Evolutionary conservation across 1,140 invertebrate genomes (phyloP).

Genomic region (Apis florea): DNA sequence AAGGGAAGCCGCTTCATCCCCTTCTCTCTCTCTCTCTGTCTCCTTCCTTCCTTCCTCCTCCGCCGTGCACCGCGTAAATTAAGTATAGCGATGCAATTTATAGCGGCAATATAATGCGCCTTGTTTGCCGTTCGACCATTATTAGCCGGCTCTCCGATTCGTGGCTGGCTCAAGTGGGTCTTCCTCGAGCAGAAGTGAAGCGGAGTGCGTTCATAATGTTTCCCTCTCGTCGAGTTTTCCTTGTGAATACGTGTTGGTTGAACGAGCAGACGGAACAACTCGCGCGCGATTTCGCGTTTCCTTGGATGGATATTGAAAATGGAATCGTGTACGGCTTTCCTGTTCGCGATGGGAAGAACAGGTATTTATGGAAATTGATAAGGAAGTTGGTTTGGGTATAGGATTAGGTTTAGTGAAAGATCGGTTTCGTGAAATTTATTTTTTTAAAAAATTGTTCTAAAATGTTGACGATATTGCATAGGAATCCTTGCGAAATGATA

Average conservation of each 20-base stretch:
- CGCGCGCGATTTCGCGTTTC: neutral
- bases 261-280: neutral
- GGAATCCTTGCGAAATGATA: too few relatives aligned
- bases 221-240: slow-evolving; percentile 34
- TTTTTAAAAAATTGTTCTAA: too few relatives aligned
- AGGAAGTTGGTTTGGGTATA: too few relatives aligned
- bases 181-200: slow-evolving; percentile 11
- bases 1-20: slow-evolving; percentile 9
- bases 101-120: slow-evolving; percentile 63
- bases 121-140: slow-evolving; percentile 61
- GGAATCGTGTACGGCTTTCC: neutral
- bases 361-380: neutral
- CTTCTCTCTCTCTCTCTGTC: too few relatives aligned
- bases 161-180: slow-evolving; percentile 16
- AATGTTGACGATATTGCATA: too few relatives aligned
- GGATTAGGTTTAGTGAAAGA: too few relatives aligned
- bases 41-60: neutral
- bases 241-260: slow-evolving; percentile 22
- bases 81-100: slow-evolving; percentile 65
- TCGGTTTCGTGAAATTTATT: too few relatives aligned
- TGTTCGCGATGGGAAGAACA: neutral
- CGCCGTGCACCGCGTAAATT: slow-evolving; percentile 54
- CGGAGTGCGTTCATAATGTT: slow-evolving; percentile 41
- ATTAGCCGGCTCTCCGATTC: slow-evolving; percentile 52
- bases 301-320: too few relatives aligned